Percentiles rank a stretch among this genome's conserved stretches.
These are phyloP conservation scores for Plectropomus leopardus DNA, from an alignment of 2,113 vertebrate genomes.

Conservation along the genomic window DNA sequence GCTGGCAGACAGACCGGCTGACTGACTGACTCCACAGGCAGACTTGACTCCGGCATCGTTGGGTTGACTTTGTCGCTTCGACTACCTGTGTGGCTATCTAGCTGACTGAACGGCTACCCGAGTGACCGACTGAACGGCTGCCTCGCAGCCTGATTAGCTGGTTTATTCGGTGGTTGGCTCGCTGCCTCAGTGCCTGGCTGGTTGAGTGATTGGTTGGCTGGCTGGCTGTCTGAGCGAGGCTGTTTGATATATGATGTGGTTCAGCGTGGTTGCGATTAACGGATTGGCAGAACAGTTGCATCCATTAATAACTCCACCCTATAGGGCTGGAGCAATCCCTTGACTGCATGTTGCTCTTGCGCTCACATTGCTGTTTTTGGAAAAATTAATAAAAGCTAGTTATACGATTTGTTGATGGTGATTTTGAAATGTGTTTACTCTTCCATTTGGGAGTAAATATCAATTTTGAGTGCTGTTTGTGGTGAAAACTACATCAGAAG, in stretches of 20 bases:
- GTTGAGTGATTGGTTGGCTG: slow-evolving; percentile 69
- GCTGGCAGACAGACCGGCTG: slow-evolving; percentile 53
- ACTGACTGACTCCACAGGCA: slow-evolving; percentile 40
- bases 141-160: slow-evolving; percentile 58
- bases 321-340: slow-evolving; percentile 46
- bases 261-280: slow-evolving; percentile 76
- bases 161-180: slow-evolving; percentile 64
- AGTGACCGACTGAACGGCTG: slow-evolving; percentile 48
- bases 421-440: slow-evolving; percentile 64
- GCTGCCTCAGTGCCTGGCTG: slow-evolving; percentile 66
- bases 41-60: slow-evolving; percentile 20
- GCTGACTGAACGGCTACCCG: slow-evolving; percentile 39
- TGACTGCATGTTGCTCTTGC: slow-evolving; percentile 36
- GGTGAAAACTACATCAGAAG: slow-evolving; percentile 63
- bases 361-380: slow-evolving; percentile 47
- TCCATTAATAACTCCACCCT: slow-evolving; percentile 78
- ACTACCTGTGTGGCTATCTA: slow-evolving; percentile 45
- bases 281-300: slow-evolving; percentile 76
- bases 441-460: slow-evolving; percentile 63
- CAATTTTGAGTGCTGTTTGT: slow-evolving; percentile 48
- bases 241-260: slow-evolving; percentile 80
- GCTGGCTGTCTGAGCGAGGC: slow-evolving; percentile 67
- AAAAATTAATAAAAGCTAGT: slow-evolving; percentile 58
- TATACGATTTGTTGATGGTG: slow-evolving; percentile 62
- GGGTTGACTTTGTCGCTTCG: slow-evolving; percentile 52